Base-by-base conservation (phyloP, 2,113 vertebrate species). In the Hippocampus mohnikei region DNA sequence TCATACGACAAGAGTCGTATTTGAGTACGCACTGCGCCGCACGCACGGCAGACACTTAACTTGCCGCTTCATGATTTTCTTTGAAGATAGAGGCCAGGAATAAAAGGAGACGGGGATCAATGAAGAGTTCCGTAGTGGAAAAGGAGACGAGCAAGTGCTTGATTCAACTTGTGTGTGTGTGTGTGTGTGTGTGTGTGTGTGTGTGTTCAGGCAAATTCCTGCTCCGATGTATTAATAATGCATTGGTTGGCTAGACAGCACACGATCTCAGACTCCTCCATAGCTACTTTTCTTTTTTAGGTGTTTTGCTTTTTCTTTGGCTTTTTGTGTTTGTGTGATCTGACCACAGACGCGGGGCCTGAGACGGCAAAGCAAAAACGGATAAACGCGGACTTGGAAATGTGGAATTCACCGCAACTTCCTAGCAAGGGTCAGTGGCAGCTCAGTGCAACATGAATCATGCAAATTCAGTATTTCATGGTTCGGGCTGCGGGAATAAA, bases 221-320 rank as follows among this genome's bases (percentile, higher is more conserved):
- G 71, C 73, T 46, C 44, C 64, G 76, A 68, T 1, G 60, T 63
- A 68, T 81, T 81, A 84, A 80, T 83, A 83, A 85, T 79, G 70
- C 16, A 80, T 82, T 58, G 4, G 44, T 71, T 68, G 59, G 77
- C 59, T 56, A 73, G 66, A 66, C 74, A 42, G 72, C 46, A 27
- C 7, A 69, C 69, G 41, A 61, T 40, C 46, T 3, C 42, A 44
- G 42, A 11, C 42, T 44, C 42, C 4, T 48, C 46, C 1, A 5
- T 15, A 48, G 15, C 15, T 46, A 2, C 67, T 70, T 76, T 48
- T 48, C 16, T 46, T 48, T 48, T 48, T 44, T 15, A 12, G 10
- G 15, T 52, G 20, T 8, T 52, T 52, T 9, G 50, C 20, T 21
- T 52, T 52, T 52, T 52, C 20, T 52, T 21, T 21, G 20, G 50